Evolutionary conservation across 2,797 vertebrate species (phyloP), one percentile per base, ranked within the genome.

Genomic region (Pseudochromis fuscus): DNA sequence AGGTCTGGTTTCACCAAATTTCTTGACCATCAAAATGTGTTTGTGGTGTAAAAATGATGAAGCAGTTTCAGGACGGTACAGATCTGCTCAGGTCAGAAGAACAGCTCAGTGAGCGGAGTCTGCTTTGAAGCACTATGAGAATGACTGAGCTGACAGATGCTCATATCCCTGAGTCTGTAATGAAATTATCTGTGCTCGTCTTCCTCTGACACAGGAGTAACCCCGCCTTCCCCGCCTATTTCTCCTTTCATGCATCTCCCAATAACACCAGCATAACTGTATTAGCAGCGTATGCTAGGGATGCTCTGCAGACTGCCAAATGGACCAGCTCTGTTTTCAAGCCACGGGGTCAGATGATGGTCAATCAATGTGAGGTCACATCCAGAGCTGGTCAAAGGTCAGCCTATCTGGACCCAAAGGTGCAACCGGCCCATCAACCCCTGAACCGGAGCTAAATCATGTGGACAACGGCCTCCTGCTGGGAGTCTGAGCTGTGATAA

Each of bases 221-320:
- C 94, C 95, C 91, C 89, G 89, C 94, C 95, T 94, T 93, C 92
- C 82, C 84, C 73, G 85, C 94, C 93, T 92, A 93, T 92, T 93
- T 93, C 88, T 88, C 88, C 84, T 77, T 84, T 85, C 93, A 96
- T 97, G 94, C 93, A 95, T 96, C 95, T 95, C 94, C 95, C 94
- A 95, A 95, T 96, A 95, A 95, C 92, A 91, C 84, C n/a, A 92
- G 89, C 86, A 90, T 96, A 96, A 96, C 94, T 94, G 92, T 94
- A 95, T 97, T 96, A 97, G 93, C 92, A 91, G 91, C 88, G 92
- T 92, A 94, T 94, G 94, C 94, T 91, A 93, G 87, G 94, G 93
- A 93, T 94, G 90, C 94, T 94, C 94, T 91, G 91, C 95, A 95
- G 95, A 95, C 93, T 92, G 92, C 67, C 66, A 87, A 82, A 90